Conservation (phyloP, 1,140 invertebrate species). For the Aphis craccivora region DNA sequence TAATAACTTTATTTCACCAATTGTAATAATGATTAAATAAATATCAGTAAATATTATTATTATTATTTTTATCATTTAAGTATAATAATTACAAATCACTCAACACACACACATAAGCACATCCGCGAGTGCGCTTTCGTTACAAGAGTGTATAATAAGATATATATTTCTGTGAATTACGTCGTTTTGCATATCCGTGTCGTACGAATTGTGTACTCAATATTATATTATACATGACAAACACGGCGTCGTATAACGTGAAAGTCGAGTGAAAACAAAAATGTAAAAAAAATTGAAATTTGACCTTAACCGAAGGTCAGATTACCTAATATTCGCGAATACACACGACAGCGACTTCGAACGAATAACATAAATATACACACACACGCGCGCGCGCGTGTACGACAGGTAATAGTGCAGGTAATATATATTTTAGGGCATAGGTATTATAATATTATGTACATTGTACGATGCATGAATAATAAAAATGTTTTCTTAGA, state of each 20-base stretch:
- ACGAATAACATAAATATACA: not conserved
- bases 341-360: not conserved
- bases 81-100: not conserved
- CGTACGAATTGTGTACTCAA: not conserved
- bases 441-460: not conserved
- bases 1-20: no score
- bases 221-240: slow-evolving; percentile 1
- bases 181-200: not conserved
- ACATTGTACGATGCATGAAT: not conserved
- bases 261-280: not conserved
- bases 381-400: not conserved
- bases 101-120: not conserved
- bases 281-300: not conserved
- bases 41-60: no score
- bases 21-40: no score
- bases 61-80: no score
- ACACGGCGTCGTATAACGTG: not conserved
- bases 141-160: not conserved
- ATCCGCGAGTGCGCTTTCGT: not conserved
- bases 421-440: not conserved
- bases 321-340: not conserved
- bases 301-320: not conserved
- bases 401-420: not conserved
- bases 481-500: not conserved
- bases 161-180: not conserved